Conservation (phyloP, 2,113 vertebrate genomes). For the Erinaceus europaeus region DNA sequence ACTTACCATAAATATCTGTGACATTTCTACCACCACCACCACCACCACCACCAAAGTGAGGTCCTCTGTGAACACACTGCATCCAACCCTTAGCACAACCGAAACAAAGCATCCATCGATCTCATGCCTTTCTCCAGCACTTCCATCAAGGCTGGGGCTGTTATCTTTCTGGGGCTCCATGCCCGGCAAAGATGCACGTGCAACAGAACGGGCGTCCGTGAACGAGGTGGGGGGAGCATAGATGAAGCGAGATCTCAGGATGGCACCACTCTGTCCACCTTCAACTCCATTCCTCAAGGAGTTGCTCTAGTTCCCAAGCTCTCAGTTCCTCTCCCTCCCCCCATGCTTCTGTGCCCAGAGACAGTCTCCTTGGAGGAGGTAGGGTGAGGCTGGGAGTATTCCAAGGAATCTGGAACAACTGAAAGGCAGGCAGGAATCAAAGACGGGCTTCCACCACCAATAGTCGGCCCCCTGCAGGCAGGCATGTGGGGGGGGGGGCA, state of each 20-base stretch:
- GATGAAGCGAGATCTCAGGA: not conserved
- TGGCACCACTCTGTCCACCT: not conserved
- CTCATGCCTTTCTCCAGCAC: not conserved
- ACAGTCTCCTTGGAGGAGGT: not conserved
- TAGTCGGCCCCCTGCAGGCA: not conserved
- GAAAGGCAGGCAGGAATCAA: not conserved
- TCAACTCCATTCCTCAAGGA: not conserved
- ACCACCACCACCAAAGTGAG: no score
- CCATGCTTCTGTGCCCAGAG: not conserved
- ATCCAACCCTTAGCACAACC: not conserved
- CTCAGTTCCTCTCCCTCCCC: not conserved
- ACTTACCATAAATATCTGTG: no score
- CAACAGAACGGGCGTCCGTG: fast-evolving
- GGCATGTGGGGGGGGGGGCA: not conserved
- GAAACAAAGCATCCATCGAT: not conserved
- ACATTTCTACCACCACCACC: no score
- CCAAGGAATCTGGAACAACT: not conserved
- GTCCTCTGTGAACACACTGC: not conserved
- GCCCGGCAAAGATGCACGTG: not conserved
- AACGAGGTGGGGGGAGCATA: fast-evolving
- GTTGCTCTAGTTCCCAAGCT: not conserved
- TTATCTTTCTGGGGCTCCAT: not conserved
- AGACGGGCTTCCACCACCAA: no score
- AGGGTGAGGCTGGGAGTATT: no score
- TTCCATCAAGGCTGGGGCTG: not conserved